Conservation (phyloP, 2,113 vertebrate species). For the Geococcyx californianus region DNA sequence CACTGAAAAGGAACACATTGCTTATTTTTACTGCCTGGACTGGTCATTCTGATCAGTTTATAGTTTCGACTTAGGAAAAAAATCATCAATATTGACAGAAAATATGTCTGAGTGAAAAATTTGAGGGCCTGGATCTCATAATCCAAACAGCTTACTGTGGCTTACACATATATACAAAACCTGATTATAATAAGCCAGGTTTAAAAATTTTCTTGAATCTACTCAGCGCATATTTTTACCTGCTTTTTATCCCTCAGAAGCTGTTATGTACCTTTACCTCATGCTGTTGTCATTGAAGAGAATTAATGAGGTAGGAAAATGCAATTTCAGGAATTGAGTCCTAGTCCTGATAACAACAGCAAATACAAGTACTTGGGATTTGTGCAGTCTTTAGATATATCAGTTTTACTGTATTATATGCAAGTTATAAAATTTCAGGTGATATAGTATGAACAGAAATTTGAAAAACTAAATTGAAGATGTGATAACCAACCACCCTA, state of each 20-base stretch:
- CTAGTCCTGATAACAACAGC: background rate
- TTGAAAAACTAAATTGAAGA: background rate
- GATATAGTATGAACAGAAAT: background rate
- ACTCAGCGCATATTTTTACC: background rate
- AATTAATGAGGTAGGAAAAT: background rate
- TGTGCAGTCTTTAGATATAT: background rate
- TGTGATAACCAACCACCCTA: background rate
- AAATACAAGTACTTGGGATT: background rate
- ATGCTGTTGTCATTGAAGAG: background rate
- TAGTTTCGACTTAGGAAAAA: background rate
- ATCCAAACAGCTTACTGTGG: background rate
- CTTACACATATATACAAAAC: background rate
- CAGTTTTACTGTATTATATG: background rate
- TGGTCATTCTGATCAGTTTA: background rate
- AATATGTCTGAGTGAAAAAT: background rate
- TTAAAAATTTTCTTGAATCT: background rate
- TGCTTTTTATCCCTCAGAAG: background rate
- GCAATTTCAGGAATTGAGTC: background rate
- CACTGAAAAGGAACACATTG: background rate
- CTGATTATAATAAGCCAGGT: background rate
- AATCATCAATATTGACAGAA: background rate
- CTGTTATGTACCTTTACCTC: background rate
- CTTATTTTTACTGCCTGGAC: background rate
- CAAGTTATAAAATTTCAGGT: background rate
- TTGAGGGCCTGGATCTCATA: background rate